Percentiles rank a stretch among this genome's conserved stretches.
Evolutionary conservation across 2,797 vertebrate genomes (phyloP).

Genomic region (Rhabdomys pumilio): DNA sequence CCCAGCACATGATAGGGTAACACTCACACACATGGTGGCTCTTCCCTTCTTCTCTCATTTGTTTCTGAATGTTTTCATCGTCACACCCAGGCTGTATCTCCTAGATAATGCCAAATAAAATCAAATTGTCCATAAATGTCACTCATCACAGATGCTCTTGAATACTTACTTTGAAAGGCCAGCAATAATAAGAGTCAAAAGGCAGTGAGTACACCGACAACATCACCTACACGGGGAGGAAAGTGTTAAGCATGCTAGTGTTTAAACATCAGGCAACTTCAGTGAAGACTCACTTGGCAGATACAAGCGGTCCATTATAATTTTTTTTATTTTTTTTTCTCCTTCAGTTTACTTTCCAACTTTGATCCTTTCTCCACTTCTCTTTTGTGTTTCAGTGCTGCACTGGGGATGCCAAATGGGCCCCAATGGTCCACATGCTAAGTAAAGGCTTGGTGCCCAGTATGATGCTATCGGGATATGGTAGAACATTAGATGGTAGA

Average conservation of each 20-base stretch:
- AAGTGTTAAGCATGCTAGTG: neutral
- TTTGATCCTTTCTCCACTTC: neutral
- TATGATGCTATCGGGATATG: neutral
- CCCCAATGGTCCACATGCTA: neutral
- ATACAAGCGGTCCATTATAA: neutral
- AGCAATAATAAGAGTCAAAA: neutral
- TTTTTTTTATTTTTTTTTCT: neutral
- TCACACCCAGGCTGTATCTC: neutral
- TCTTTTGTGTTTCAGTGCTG: neutral
- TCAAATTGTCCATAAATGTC: neutral
- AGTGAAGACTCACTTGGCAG: neutral
- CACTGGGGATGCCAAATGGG: neutral
- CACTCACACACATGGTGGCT: neutral
- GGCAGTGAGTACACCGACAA: neutral
- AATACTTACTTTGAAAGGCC: neutral
- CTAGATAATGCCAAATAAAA: neutral
- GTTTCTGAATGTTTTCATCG: neutral
- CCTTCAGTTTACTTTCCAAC: neutral
- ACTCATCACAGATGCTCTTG: neutral
- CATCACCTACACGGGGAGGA: neutral
- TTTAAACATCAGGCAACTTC: neutral
- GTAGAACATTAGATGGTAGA: neutral
- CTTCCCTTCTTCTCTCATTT: neutral
- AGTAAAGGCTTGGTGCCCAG: neutral
- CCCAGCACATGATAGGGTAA: neutral